Conservation (phyloP, 2,888 invertebrate genomes). For the Globia sparganii region DNA sequence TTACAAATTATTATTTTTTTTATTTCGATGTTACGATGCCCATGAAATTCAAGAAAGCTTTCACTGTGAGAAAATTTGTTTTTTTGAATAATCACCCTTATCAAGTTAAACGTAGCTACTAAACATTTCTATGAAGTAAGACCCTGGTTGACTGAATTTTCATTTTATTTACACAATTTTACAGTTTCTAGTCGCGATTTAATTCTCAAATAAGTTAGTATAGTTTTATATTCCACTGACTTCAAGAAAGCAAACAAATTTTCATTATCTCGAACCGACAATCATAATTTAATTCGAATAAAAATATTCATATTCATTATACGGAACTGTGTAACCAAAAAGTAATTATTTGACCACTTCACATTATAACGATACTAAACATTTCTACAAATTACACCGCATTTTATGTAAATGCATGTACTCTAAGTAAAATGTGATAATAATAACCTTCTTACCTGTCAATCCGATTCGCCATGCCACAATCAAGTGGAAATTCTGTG, state of each 20-base stretch:
- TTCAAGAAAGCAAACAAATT: slow-evolving; percentile 10
- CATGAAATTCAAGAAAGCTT: not conserved
- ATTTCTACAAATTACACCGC: slow-evolving; percentile 79
- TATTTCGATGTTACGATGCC: too few relatives aligned
- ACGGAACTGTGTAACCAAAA: slow-evolving; percentile 44
- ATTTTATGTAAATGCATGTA: slow-evolving; percentile 80
- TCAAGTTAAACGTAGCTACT: not conserved
- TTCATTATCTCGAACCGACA: slow-evolving; percentile 10
- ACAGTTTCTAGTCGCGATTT: too few relatives aligned
- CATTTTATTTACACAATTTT: not conserved
- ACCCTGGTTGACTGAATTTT: not conserved
- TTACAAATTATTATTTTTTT: too few relatives aligned
- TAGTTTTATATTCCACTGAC: not conserved
- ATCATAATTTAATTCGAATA: slow-evolving; percentile 14
- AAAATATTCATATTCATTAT: slow-evolving; percentile 9
- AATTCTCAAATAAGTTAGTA: not conserved
- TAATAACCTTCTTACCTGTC: slow-evolving; percentile 89
- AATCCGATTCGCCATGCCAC: slow-evolving; percentile 88
- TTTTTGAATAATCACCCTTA: not conserved
- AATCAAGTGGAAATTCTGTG: slow-evolving; percentile 83
- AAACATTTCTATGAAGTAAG: not conserved
- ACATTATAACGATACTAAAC: slow-evolving; percentile 67
- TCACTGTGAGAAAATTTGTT: too few relatives aligned
- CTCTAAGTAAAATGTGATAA: slow-evolving; percentile 88
- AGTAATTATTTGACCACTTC: slow-evolving; percentile 60